Evolutionary conservation across 2,888 invertebrate species (phyloP).

Genomic region (Platycnemis pennipes): DNA sequence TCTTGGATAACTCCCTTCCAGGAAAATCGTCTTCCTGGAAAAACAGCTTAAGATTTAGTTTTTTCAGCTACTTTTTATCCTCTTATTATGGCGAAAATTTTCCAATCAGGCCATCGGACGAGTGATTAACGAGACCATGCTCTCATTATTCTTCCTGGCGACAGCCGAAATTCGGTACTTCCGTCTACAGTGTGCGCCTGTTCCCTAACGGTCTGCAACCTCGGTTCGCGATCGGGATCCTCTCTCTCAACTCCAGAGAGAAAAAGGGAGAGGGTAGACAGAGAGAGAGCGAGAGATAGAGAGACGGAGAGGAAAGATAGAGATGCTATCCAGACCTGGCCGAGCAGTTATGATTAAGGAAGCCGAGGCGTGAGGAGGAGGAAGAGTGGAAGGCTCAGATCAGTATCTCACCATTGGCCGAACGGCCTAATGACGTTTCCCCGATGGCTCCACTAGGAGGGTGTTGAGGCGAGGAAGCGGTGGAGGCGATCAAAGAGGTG

Average conservation of each 20-base stretch:
- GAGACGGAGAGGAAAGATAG: not conserved
- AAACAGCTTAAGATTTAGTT: too few relatives aligned
- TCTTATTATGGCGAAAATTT: too few relatives aligned
- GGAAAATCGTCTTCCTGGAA: too few relatives aligned
- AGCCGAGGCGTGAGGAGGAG: not conserved
- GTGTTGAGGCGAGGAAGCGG: not conserved
- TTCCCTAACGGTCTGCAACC: not conserved
- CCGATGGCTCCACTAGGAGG: not conserved
- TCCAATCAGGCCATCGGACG: not conserved
- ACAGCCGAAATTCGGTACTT: not conserved
- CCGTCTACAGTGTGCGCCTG: not conserved
- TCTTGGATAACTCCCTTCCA: too few relatives aligned
- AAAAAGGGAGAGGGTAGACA: not conserved
- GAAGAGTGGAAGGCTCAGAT: not conserved
- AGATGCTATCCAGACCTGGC: conserved; percentile 14
- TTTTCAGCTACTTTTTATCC: too few relatives aligned
- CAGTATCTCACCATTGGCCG: not conserved
- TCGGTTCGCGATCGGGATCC: not conserved
- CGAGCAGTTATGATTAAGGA: not conserved
- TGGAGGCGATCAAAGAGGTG: not conserved
- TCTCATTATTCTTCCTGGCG: not conserved
- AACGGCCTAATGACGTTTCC: not conserved
- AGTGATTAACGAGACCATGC: not conserved
- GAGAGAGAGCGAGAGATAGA: not conserved
- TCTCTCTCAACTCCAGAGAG: not conserved